Conservation (phyloP, 2,113 vertebrate species). For the Micronisus gabar region DNA sequence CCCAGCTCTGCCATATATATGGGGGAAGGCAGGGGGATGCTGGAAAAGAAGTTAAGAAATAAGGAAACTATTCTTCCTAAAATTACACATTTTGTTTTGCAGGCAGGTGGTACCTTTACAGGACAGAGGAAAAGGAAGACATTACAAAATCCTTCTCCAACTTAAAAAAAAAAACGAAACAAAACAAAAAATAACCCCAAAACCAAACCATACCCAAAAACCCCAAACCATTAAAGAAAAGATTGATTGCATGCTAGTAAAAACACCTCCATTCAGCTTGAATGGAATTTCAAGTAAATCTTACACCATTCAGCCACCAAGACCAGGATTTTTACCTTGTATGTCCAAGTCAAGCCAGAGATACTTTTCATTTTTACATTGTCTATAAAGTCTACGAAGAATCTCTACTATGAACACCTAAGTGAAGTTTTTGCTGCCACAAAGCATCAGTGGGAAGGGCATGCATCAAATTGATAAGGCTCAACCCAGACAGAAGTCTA, state of each 20-base stretch:
- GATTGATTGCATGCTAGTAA: not conserved
- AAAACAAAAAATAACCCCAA: not conserved
- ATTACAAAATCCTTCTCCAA: not conserved
- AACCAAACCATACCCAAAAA: not conserved
- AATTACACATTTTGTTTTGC: not conserved
- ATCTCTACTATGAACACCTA: not conserved
- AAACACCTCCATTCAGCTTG: not conserved
- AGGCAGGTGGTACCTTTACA: not conserved
- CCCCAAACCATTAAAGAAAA: not conserved
- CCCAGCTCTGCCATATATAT: not conserved
- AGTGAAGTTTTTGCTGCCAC: not conserved
- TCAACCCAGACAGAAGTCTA: not conserved
- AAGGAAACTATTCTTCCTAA: not conserved
- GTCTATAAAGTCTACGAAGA: not conserved
- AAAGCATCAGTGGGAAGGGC: not conserved
- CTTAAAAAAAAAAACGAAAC: not conserved
- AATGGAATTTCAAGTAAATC: not conserved
- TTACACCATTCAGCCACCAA: not conserved
- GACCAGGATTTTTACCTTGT: not conserved
- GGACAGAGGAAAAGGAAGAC: not conserved
- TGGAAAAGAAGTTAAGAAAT: not conserved
- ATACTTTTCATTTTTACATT: not conserved
- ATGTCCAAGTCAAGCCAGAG: not conserved
- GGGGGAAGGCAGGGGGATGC: accelerated
- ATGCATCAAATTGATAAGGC: not conserved